Evolutionary conservation across 2,113 vertebrate species (phyloP).

Genomic region (Garra rufa): DNA sequence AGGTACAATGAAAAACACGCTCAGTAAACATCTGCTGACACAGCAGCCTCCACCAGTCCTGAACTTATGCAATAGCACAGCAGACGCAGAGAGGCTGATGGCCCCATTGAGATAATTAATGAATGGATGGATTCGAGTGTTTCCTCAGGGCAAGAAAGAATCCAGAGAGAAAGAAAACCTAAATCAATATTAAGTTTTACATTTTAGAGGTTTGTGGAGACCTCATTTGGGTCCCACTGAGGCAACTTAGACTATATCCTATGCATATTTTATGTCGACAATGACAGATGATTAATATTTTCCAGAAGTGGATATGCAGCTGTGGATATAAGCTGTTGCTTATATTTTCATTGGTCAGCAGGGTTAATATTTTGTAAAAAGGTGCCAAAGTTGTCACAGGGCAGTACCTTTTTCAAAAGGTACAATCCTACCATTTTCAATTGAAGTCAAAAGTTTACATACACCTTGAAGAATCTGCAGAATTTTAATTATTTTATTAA

Average conservation of each 20-base stretch:
- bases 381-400: too few relatives aligned
- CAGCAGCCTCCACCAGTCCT: constrained; percentile 24
- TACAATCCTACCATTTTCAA: too few relatives aligned
- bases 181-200: not conserved
- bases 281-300: not conserved
- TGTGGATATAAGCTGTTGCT: not conserved
- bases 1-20: constrained; percentile 12
- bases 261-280: not conserved
- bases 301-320: not conserved
- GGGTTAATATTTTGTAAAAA: not conserved
- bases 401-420: too few relatives aligned
- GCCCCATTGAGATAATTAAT: constrained; percentile 40
- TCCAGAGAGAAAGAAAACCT: not conserved
- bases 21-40: constrained; percentile 26
- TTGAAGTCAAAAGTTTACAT: too few relatives aligned
- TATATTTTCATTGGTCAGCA: not conserved
- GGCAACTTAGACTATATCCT: not conserved
- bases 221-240: not conserved
- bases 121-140: constrained; percentile 25
- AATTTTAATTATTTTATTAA: too few relatives aligned
- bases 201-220: not conserved
- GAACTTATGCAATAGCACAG: constrained; percentile 29
- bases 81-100: constrained; percentile 17
- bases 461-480: too few relatives aligned
- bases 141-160: constrained; percentile 13